Base-by-base conservation (phyloP, 2,888 invertebrate genomes). In the Agapostemon virescens region DNA sequence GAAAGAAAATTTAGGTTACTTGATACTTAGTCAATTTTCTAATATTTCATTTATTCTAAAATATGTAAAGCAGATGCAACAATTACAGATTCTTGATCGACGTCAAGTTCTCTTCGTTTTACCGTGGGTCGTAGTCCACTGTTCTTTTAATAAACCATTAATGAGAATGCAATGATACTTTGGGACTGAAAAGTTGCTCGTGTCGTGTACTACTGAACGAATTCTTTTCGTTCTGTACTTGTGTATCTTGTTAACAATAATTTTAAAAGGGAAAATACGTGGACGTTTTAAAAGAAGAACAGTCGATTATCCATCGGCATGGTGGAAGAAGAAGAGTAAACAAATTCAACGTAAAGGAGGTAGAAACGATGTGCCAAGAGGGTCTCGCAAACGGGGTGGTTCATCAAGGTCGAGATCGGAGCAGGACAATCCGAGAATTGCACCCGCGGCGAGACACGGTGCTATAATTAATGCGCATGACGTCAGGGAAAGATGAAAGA, bases 401-500 rank as follows among this genome's bases (percentile, higher is more conserved):
- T 63, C 20, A 61, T 33, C 49, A 45, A 36, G 17, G 40, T 30
- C 15, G 38, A 9, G 13, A 30, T 36, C 17, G 20, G 9, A 36
- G 23, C 17, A 11, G 17, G 11, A 36, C 63, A 36, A 36, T 61
- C 26, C 15, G 40, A 75, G 30, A 45, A 15, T 38, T 40, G 33
- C 33, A 42, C 17, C 15, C 23, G 7, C 40, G 17, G 49, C n/a
- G 26, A 58, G 40, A n/a, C 36, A n/a, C 30, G 30, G 30, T 26
- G n/a, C 26, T 61, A 30, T 33, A 73, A 45, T 77, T 23, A 55
- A 64, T 73, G 72, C 33, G 26, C 38, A 13, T 45, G 55, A 52
- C n/a, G 49, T 45, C 58, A 61, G 61, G 70, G 20, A 61, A 72
- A 58, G 26, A 58, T 63, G 64, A 73, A 61, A 63, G 72, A 79